Percentiles rank a stretch among this genome's conserved stretches.
Evolutionary conservation across 2,888 invertebrate genomes (phyloP).

Genomic region (Nymphalis polychloros): DNA sequence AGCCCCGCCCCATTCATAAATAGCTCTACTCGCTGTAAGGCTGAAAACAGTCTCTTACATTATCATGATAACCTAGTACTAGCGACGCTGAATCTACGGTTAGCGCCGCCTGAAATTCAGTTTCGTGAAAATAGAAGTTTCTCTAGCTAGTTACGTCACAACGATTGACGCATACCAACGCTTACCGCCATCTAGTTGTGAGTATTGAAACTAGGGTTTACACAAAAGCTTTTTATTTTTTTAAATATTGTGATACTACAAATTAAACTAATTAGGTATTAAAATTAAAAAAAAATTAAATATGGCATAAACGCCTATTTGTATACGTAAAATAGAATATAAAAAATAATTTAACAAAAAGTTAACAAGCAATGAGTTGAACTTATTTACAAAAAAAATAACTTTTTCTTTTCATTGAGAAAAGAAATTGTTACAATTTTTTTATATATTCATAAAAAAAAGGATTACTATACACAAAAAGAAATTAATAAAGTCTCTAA

Average conservation of each 20-base stretch:
- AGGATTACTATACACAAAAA: not conserved
- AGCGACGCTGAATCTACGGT: slow-evolving; percentile 67
- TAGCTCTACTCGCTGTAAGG: slow-evolving; percentile 28
- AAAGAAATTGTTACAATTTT: no score
- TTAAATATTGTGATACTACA: no score
- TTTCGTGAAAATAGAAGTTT: slow-evolving; percentile 22
- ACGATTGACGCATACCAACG: not conserved
- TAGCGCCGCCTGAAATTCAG: slow-evolving; percentile 57
- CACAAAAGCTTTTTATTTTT: not conserved
- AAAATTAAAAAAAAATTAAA: no score
- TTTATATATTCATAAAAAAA: no score
- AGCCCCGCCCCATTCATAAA: slow-evolving; percentile 32
- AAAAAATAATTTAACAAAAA: no score
- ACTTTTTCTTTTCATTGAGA: no score
- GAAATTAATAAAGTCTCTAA: not conserved
- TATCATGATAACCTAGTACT: slow-evolving; percentile 40
- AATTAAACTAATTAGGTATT: no score
- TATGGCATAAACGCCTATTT: no score
- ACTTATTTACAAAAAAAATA: no score
- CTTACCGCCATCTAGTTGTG: slow-evolving; percentile 35
- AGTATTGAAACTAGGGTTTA: slow-evolving; percentile 1
- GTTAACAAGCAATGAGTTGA: no score
- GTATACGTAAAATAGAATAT: no score
- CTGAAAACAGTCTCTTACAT: slow-evolving; percentile 40
- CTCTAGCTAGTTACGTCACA: slow-evolving; percentile 22